Percentiles rank a stretch among this genome's conserved stretches.
phyloP scores from a whole-genome alignment of 2,113 vertebrate species.

The Spilogale gracilis region DNA sequence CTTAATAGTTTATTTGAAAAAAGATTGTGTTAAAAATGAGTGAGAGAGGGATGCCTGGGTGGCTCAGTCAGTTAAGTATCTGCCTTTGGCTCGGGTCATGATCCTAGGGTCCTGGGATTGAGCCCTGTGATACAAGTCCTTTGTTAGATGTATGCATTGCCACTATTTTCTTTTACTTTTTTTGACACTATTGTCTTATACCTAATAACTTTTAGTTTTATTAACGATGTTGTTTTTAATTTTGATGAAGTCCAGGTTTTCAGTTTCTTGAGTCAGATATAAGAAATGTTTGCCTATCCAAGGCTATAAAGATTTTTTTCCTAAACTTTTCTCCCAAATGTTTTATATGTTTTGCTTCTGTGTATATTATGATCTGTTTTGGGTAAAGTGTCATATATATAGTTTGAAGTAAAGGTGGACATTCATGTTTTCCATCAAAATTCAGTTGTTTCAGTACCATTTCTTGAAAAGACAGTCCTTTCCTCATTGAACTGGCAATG shows the following conservation, averaged over 20 bases:
- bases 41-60: background rate
- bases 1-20: constrained; percentile 46
- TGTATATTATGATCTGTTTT: background rate
- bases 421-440: background rate
- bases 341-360: background rate
- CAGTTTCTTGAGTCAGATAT: background rate
- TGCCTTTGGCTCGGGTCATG: background rate
- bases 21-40: background rate
- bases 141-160: background rate
- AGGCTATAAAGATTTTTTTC: background rate
- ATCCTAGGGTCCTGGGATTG: background rate
- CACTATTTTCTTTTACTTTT: background rate
- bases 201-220: constrained; percentile 6
- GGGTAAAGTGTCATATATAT: background rate
- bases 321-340: background rate
- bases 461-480: constrained; percentile 20
- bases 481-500: background rate
- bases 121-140: background rate
- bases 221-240: constrained; percentile 7
- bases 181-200: background rate
- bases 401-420: background rate
- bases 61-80: background rate
- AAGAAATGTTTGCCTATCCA: background rate
- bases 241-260: constrained; percentile 33
- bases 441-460: background rate